Base-by-base conservation (phyloP, 2,888 invertebrate genomes). In the Cheilosia urbana region DNA sequence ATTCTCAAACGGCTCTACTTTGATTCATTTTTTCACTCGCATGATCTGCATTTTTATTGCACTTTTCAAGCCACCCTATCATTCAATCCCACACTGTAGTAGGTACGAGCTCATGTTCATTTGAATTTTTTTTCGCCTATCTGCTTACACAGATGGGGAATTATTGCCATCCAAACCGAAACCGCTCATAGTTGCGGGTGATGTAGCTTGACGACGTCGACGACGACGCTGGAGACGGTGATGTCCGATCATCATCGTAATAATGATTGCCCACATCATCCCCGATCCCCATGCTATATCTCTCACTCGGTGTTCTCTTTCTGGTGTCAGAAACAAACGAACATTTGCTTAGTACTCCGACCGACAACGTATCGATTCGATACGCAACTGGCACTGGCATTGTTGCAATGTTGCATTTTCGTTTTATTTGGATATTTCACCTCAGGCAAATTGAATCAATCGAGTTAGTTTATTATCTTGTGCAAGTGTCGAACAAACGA, bases 401-500 rank as follows among this genome's bases (percentile, higher is more conserved):
- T n/a, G n/a, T n/a, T n/a, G n/a, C 37, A 37, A n/a, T 30, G 15
- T 34, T 63, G 40, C 51, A 51, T 51, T 13, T 37, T 13, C 11
- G 51, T 68, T 34, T 30, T 53, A 9, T 40, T 37, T 53, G 66
- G 40, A 69, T 76, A 57, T 49, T 57, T 76, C 45, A 71, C 40
- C 40, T 71, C 53, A 66, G 60, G 40, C 37, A 42, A 79, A 78
- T 72, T 72, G 62, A 73, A 63, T 83, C 78, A 73, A 83, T 83
- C 62, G 55, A 63, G 27, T 73, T 11, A 63, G 27, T 73, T 11
- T 37, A 13, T 37, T 37, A 13, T 77, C 47, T 72, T 60, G 49
- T 68, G 75, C 53, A 80, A 63, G 57, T 42, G 57, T 40, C n/a
- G 6, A 15, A 11, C 40, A 27, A 73, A 15, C 30, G 15, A 60